A percentile compares a stretch with the other conserved stretches of the same genome.
phyloP scores from a whole-genome alignment of 2,888 invertebrate genomes.

The Campoplex nolae region DNA sequence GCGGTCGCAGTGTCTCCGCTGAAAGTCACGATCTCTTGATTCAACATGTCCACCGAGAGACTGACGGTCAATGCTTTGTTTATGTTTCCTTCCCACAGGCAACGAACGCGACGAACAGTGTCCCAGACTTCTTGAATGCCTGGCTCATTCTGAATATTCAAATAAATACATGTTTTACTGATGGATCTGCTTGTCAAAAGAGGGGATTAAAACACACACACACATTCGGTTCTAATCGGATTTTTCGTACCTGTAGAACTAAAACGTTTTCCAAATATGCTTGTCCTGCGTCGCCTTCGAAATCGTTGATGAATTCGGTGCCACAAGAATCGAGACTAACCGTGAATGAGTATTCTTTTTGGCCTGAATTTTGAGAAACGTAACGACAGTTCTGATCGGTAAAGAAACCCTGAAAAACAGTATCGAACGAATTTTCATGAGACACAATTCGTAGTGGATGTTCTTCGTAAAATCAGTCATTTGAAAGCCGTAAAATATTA shows the following conservation, averaged over 20 bases:
- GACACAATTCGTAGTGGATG: neutral
- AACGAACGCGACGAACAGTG: constrained; percentile 91
- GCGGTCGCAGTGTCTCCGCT: constrained; percentile 94
- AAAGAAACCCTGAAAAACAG: constrained; percentile 86
- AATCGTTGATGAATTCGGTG: constrained; percentile 92
- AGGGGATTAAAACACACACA: no score
- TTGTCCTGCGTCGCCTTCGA: constrained; percentile 90
- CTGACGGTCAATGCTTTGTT: constrained; percentile 91
- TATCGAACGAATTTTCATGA: neutral
- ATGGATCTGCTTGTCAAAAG: no score
- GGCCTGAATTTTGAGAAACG: constrained; percentile 89
- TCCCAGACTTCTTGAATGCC: constrained; percentile 93
- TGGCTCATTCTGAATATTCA: constrained; percentile 87
- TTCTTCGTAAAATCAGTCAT: neutral
- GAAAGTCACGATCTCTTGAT: constrained; percentile 92
- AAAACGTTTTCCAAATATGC: constrained; percentile 92
- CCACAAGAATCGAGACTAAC: constrained; percentile 91
- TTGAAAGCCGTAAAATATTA: neutral
- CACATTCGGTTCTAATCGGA: neutral
- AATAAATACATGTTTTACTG: neutral
- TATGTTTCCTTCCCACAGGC: constrained; percentile 93
- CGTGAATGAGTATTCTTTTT: constrained; percentile 90
- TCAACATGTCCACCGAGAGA: constrained; percentile 92
- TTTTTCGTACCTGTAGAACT: constrained; percentile 85
- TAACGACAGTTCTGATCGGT: constrained; percentile 90